Conservation (phyloP, 1,140 invertebrate species). For the Dryas iulia region DNA sequence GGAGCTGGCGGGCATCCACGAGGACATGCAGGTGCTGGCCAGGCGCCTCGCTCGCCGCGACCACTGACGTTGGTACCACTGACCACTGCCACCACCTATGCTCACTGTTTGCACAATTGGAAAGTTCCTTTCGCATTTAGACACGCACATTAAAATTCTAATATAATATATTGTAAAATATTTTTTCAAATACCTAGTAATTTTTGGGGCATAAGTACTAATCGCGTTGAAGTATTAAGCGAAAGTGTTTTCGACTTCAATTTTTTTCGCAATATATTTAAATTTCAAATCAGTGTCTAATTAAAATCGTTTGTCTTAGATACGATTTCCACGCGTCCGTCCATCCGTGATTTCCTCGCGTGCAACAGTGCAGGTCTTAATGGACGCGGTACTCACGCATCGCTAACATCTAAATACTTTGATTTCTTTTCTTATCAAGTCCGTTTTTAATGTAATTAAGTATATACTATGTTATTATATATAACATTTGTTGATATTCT, state of each 20-base stretch:
- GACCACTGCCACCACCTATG: conserved; percentile 40
- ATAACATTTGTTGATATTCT: background rate
- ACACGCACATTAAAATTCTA: conserved; percentile 8
- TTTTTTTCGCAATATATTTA: background rate
- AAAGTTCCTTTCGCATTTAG: conserved; percentile 7
- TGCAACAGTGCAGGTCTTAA: background rate
- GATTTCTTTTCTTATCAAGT: background rate
- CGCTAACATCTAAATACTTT: background rate
- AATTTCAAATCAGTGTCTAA: background rate
- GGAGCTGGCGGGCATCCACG: conserved; percentile 72
- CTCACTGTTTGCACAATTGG: conserved; percentile 12
- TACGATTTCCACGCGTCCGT: background rate
- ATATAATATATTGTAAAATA: background rate
- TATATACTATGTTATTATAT: background rate
- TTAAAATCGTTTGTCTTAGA: background rate
- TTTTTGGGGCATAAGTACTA: background rate
- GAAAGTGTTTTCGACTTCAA: background rate
- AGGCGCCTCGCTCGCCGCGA: conserved; percentile 63
- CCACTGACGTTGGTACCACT: conserved; percentile 71
- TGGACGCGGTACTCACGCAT: background rate
- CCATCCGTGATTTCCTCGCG: background rate
- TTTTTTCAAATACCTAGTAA: background rate
- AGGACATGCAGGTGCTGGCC: conserved; percentile 78
- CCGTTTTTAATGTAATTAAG: background rate
- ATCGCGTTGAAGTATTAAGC: background rate